These are phyloP conservation scores for Neosilurus hyrtlii DNA, from an alignment of 2,797 vertebrate species.

Conservation along the genomic window DNA sequence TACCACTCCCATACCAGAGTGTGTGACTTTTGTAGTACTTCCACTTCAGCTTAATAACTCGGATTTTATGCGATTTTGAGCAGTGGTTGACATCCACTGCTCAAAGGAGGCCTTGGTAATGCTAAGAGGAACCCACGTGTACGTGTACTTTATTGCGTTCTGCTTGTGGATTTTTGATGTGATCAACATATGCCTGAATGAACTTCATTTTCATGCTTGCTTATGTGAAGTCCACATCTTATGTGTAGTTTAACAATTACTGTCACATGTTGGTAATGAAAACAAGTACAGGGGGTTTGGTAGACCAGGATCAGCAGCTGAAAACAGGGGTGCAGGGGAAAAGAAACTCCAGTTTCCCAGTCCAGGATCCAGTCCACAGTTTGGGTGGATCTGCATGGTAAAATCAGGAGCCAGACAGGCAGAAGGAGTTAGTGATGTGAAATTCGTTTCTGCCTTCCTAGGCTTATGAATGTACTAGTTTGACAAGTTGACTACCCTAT, in stretches of 20 bases:
- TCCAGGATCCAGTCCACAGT: slow-evolving; percentile 60
- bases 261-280: background rate
- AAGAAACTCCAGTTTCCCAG: background rate
- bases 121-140: background rate
- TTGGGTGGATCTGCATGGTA: slow-evolving; percentile 66
- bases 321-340: background rate
- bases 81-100: background rate
- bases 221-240: background rate
- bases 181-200: background rate
- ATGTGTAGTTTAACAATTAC: background rate
- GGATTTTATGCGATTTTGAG: background rate
- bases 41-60: background rate
- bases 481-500: slow-evolving; percentile 37
- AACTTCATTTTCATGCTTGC: background rate
- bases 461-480: slow-evolving; percentile 73
- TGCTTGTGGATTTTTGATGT: background rate
- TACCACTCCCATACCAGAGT: background rate
- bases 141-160: background rate
- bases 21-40: background rate
- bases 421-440: slow-evolving; percentile 77
- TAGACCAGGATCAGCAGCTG: background rate
- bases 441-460: slow-evolving; percentile 84
- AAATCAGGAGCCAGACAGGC: slow-evolving; percentile 80
- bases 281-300: background rate
- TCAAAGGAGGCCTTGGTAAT: background rate